Evolutionary conservation across 2,888 invertebrate species (phyloP), one percentile per base, ranked within the genome.

Genomic region (Agapostemon virescens): DNA sequence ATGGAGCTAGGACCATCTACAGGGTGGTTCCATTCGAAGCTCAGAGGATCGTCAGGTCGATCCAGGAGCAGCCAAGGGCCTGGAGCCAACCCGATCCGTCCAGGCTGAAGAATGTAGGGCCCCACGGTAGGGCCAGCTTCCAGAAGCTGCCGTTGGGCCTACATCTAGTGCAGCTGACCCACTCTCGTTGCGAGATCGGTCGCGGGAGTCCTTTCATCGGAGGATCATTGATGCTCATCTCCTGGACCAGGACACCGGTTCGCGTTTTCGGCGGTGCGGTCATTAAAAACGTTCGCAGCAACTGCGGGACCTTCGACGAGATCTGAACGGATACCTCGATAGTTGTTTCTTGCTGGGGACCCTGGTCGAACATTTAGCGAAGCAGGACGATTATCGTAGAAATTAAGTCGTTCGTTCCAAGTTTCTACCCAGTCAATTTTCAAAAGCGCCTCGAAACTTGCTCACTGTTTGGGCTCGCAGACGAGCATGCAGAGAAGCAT

Each of bases 181-280:
- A 92, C 85, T 87, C 87, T 7, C 89, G 92, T 68, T 94, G 94
- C 86, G 90, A 92, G 13, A 88, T 93, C 40, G 93, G 93, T 55
- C 93, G 93, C 68, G 94, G 94, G 1, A 93, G 94, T 23, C 94
- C 94, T 0, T 88, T 93, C 63, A 90, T 92, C 69, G 90, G 90
- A 0, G 93, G 93, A 2, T 83, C 90, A 17, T 88, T 91, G 52
- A 93, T 95, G 93, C 93, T 95, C 45, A 94, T 96, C 74, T 94
- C 95, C 87, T 96, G 96, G 96, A 94, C 94, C 58, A 94, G 93
- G 85, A 95, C 95, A 3, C 95, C 95, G 0, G 95, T 96, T 0
- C 93, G 94, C 83, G 93, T 96, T 0, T 96, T 95, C 88, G 96
- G 96, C 26, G 96, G 96, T 9, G 95, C 95, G 4, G 93, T 93